phyloP scores from a whole-genome alignment of 2,888 invertebrate species.

The Patella depressa region DNA sequence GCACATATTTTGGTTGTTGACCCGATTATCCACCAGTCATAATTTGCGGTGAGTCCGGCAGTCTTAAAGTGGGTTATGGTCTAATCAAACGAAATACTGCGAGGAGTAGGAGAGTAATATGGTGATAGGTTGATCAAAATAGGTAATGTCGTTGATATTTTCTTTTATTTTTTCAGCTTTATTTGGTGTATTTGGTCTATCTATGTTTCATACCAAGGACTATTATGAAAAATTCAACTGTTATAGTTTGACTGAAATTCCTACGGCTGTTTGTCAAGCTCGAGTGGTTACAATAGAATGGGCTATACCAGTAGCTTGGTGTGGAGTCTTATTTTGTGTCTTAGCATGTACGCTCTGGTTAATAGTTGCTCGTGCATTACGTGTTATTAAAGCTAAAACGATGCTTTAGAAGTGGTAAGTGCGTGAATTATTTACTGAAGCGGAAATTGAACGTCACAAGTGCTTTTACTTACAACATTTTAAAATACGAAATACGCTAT shows the following conservation, averaged over 20 bases:
- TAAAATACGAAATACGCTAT: too few species aligned
- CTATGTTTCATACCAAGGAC: slow-evolving; percentile 93
- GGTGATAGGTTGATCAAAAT: too few species aligned
- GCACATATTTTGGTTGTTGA: too few species aligned
- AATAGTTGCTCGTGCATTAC: slow-evolving; percentile 89
- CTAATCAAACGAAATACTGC: too few species aligned
- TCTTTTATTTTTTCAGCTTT: slow-evolving; percentile 77
- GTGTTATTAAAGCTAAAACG: slow-evolving; percentile 72
- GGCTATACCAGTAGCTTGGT: slow-evolving; percentile 80
- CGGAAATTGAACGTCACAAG: too few species aligned
- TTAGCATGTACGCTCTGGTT: slow-evolving; percentile 90
- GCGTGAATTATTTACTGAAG: too few species aligned
- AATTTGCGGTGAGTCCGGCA: too few species aligned
- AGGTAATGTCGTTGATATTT: not conserved
- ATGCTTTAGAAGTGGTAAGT: slow-evolving; percentile 44
- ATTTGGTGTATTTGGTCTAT: slow-evolving; percentile 90
- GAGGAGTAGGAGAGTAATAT: too few species aligned
- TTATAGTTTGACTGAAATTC: slow-evolving; percentile 74
- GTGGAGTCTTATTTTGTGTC: slow-evolving; percentile 81
- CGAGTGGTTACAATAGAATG: slow-evolving; percentile 62
- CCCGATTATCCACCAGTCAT: too few species aligned
- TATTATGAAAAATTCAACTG: slow-evolving; percentile 60
- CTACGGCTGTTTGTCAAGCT: slow-evolving; percentile 72
- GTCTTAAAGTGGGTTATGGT: too few species aligned
- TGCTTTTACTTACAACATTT: too few species aligned